Conservation (phyloP, 2,797 vertebrate species). For the Thalassophryne amazonica region DNA sequence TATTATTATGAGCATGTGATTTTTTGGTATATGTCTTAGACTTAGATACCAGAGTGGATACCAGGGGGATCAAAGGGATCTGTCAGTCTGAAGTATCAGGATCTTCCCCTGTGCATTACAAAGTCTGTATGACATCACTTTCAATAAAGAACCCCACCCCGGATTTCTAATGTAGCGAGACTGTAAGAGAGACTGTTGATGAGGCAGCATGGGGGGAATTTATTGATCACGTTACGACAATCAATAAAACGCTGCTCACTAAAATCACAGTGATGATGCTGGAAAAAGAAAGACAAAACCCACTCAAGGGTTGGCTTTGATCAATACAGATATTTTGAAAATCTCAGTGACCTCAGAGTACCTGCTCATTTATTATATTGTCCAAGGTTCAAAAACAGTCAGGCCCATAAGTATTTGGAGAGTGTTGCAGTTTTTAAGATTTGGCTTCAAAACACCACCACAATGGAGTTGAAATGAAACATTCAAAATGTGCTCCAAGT, state of each 20-base stretch:
- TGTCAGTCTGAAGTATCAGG: constrained; percentile 38
- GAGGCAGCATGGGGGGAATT: too few species aligned
- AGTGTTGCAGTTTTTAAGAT: too few species aligned
- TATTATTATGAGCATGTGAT: too few species aligned
- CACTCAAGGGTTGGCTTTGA: constrained; percentile 8
- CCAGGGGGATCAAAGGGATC: constrained; percentile 40
- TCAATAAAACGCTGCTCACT: constrained; percentile 11
- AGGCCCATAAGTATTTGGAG: background rate
- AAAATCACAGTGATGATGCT: background rate
- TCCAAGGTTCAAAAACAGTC: background rate
- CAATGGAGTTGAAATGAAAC: too few species aligned
- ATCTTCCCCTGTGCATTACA: constrained; percentile 38
- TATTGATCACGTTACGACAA: constrained; percentile 10
- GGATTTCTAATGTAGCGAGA: background rate
- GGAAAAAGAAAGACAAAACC: constrained; percentile 12
- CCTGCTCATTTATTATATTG: background rate
- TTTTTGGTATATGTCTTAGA: too few species aligned
- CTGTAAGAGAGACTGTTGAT: too few species aligned
- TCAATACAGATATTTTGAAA: constrained; percentile 14
- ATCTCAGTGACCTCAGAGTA: background rate
- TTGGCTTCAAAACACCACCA: too few species aligned
- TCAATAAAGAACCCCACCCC: background rate
- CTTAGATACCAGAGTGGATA: too few species aligned
- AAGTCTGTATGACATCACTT: constrained; percentile 4
- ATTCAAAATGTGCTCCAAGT: too few species aligned